These are phyloP conservation scores for Acyrthosiphon pisum DNA, from an alignment of 1,140 invertebrate species.

Conservation along the genomic window DNA sequence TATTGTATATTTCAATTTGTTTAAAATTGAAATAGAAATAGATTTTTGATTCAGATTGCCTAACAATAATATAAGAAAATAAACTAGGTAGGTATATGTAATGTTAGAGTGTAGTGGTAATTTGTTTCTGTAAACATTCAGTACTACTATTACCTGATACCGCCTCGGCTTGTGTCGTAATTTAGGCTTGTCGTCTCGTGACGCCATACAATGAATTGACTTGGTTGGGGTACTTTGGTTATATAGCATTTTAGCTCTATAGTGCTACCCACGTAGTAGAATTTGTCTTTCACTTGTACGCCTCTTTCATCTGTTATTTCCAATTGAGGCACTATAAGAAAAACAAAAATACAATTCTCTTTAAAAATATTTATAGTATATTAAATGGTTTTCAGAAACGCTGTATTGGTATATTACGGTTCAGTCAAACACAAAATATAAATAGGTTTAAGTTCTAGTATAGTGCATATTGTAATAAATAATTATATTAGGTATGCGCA, in stretches of 20 bases:
- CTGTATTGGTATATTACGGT: not conserved
- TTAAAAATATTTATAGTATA: not conserved
- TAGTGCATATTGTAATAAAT: not conserved
- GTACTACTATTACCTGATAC: slow-evolving; percentile 78
- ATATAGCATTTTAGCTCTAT: slow-evolving; percentile 85
- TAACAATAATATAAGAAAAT: not conserved
- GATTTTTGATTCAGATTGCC: not conserved
- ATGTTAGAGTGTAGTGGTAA: not conserved
- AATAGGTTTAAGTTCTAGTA: not conserved
- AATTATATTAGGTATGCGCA: not conserved
- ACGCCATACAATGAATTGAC: slow-evolving; percentile 81
- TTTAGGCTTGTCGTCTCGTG: slow-evolving; percentile 80
- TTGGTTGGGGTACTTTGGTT: slow-evolving; percentile 78
- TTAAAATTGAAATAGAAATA: not conserved
- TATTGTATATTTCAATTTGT: slow-evolving; percentile 8
- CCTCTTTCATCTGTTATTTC: slow-evolving; percentile 84
- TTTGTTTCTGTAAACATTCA: slow-evolving; percentile 33
- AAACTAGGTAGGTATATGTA: not conserved
- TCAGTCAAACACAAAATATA: not conserved
- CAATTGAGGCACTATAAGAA: slow-evolving; percentile 78
- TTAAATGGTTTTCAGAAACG: not conserved
- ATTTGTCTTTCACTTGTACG: slow-evolving; percentile 79
- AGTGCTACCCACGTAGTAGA: slow-evolving; percentile 85
- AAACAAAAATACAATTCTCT: not conserved
- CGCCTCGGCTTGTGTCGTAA: slow-evolving; percentile 83